Base-by-base conservation (phyloP, 37 sponge, comb jelly and placozoan genomes). In the Bolinopsis microptera region DNA sequence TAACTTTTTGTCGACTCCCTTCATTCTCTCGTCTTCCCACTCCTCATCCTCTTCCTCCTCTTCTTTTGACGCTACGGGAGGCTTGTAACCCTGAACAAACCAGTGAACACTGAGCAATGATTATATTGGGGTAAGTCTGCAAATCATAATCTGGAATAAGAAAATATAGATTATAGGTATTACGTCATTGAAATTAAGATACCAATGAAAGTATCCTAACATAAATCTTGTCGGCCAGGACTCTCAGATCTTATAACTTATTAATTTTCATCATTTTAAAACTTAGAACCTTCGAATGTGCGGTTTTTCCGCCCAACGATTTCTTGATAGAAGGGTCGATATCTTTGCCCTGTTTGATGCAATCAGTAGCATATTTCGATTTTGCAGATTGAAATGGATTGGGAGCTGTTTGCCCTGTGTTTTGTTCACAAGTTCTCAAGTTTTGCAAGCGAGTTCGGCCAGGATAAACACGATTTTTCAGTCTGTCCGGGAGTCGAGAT, bases 1-100 rank as follows among this genome's bases (percentile, higher is more conserved):
- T 8, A 86, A 48, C 39, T 86, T 86, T 34, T 86, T 86, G 30
- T 86, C 90, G 38, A 86, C 90, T 3, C 90, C 90, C 26, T 40
- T 86, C 61, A 86, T 38, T 34, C 90, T 86, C 90, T 86, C 90
- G 39, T 86, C 90, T 38, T 3, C 31, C 27, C 25, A 35, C 30
- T 41, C 90, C 61, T 86, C 90, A 9, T 80, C 82, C n/a, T 72
- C 75, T 80, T 80, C 82, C 36, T 28, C 32, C 41, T 86, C 90
- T 9, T 39, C 2, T 41, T 38, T 38, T 25, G 13, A 28, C 13
- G 41, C 26, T 5, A 86, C 31, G 0, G 90, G 90, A 16, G 90
- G n/a, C 90, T 41, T 86, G 90, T 86, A 86, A 25, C 30, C 61
- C 90, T 77, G 36, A 48, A 48, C n/a, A n/a, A n/a, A n/a, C n/a